Conservation (phyloP, 92 coral and sea anemone species). For the Metridium senile region DNA sequence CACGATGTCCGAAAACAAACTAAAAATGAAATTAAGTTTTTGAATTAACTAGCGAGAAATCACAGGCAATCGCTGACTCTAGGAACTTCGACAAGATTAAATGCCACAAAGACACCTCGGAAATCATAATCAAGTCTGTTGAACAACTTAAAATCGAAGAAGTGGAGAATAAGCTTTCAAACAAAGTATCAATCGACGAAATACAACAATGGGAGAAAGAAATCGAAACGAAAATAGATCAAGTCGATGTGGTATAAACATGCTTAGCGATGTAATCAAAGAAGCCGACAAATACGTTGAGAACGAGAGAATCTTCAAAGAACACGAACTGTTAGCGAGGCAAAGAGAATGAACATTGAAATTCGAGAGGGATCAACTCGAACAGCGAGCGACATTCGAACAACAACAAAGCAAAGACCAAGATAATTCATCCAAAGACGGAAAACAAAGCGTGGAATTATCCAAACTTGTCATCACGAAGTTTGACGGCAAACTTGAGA, state of each 20-base stretch:
- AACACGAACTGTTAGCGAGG: slow-evolving; percentile 12
- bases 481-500: slow-evolving; percentile 19
- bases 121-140: slow-evolving; percentile 15
- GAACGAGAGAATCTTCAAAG: slow-evolving; percentile 6
- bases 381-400: slow-evolving; percentile 14
- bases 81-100: slow-evolving; percentile 38
- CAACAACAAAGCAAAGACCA: too few species aligned
- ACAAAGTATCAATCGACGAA: slow-evolving; percentile 30
- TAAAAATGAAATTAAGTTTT: slow-evolving; percentile 13
- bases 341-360: slow-evolving; percentile 26
- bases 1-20: not conserved
- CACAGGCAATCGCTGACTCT: slow-evolving; percentile 9
- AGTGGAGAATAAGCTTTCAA: too few species aligned
- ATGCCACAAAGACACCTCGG: slow-evolving; percentile 35
- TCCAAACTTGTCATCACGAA: slow-evolving; percentile 18
- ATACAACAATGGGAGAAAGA: slow-evolving; percentile 43
- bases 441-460: slow-evolving; percentile 1
- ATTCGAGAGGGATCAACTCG: slow-evolving; percentile 24
- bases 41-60: slow-evolving; percentile 7
- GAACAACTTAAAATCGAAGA: slow-evolving; percentile 40
- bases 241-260: too few species aligned
- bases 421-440: not conserved
- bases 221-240: too few species aligned
- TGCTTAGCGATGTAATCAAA: not conserved
- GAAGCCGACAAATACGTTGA: not conserved